Base-by-base conservation (phyloP, 2,113 vertebrate species). In the Clupea harengus region DNA sequence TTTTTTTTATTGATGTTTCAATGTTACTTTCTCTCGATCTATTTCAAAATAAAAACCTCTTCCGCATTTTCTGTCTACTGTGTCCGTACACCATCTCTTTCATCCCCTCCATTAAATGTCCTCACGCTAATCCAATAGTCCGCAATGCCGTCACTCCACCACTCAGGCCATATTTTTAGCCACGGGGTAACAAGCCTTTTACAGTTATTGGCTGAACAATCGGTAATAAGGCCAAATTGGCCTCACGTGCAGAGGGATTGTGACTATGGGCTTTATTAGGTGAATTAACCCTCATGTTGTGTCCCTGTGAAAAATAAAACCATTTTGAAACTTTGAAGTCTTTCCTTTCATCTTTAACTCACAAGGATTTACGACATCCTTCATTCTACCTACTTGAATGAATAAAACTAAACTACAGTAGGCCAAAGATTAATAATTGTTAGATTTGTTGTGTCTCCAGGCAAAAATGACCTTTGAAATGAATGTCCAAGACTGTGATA, bases 261-360 rank as follows among this genome's bases (percentile, higher is more conserved):
- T 88, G 90, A 84, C 46, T 82, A 83, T 25, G 64, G 39, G 60
- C 89, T 89, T 89, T 87, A 84, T 78, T 50, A 60, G 57, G 18
- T 84, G 81, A 89, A 72, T 83, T 39, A 39, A 39, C 39, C 39
- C 39, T 39, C 39, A 39, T 39, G 1, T 39, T 39, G 39, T 39
- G 39, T 39, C 39, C 39, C 39, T 39, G 39, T 39, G 39, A 39
- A 39, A 39, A 39, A 39, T 39, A 2, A 39, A 39, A 39, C 39
- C 39, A 39, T 39, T 39, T 39, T 39, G 39, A 39, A 39, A 39
- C 39, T n/a, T n/a, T 39, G 39, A 39, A 39, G 39, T 39, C 1
- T 39, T 39, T 39, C 39, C 39, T 39, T 39, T 39, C 39, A 39
- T 39, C 39, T 39, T 39, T 39, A 39, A 39, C 39, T 39, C 39